Base-by-base conservation (phyloP, 2,113 vertebrate genomes). In the Anoura caudifer region DNA sequence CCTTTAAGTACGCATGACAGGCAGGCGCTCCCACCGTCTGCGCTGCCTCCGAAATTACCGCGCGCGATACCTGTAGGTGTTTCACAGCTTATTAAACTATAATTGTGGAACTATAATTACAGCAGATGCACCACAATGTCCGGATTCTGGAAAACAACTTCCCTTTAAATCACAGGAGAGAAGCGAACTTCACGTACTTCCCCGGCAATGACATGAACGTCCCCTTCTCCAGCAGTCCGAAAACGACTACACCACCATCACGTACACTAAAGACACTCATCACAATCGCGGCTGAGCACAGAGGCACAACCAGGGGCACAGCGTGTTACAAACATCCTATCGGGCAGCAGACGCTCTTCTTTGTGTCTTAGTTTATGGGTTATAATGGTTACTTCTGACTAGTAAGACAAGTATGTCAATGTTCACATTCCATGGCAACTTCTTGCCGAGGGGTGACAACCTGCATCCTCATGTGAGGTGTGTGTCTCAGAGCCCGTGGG, bases 91-190 rank as follows among this genome's bases (percentile, higher is more conserved):
- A 1, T 95, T 91, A 96, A 88, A 94, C 82, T 63, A 12, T 26
- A 91, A 67, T 0, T 0, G 41, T 41, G 77, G 70, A 86, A 4
- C 52, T 94, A 90, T 69, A 97, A 85, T 97, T 94, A 81, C 3
- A 79, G 43, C 19, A 86, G 76, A 75, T 72, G 94, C 63, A 16
- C 63, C 28, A 61, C 20, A 45, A 22, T 47, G 26, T 72, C 67
- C 65, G 28, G 56, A 31, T n/a, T 96, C 70, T n/a, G 56, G 52
- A 91, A 92, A 97, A 17, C 1, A 93, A 16, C 24, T 95, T 95
- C 36, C 7, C 19, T 38, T 95, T 77, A 63, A 93, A 52, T 93
- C 45, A 86, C 20, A 82, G 73, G 86, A 88, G 86, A 93, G 3
- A 7, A 90, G 6, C 50, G 82, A 84, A 56, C 38, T 76, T 77